Base-by-base conservation (phyloP, 2,797 vertebrate genomes). In the Astyanax mexicanus region DNA sequence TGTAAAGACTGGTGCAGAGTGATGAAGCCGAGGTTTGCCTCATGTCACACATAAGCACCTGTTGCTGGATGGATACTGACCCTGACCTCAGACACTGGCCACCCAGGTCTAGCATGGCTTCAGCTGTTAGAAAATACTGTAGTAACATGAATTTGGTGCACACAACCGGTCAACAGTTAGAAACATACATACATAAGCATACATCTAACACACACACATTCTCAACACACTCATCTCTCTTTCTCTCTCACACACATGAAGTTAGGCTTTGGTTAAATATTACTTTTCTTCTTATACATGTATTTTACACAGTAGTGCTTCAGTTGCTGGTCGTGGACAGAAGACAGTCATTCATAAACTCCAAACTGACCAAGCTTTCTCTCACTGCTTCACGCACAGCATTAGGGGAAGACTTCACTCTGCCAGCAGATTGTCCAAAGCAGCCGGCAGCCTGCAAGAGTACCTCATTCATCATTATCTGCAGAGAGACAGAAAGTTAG, bases 381-480 rank as follows among this genome's bases (percentile, higher is more conserved):
- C 42, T 51, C 44, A 82, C 85, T 51, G 80, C 72, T 70, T 44
- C 81, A 73, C 60, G 72, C 75, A 23, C 77, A 76, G 79, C 75
- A 76, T 82, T 82, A 80, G 72, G 77, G 91, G 92, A 92, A 92
- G 90, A 93, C 90, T 67, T 88, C 82, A 74, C 79, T 83, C 68
- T 80, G 81, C 80, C 40, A 80, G 87, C 82, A 89, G 91, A 91
- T 88, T 87, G 88, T 89, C 89, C 44, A 35, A 67, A 61, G 84
- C 83, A 82, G 82, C 83, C 82, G 69, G 88, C 89, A 81, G 88
- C 75, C 69, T 64, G 78, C 64, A 37, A 65, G 74, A 77, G 71
- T 54, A 72, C 72, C 70, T 57, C 87, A 96, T 87, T 96, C 96
- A 86, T 98, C 95, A 67, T 99, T 99, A 90, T 96, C 97, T 99